Evolutionary conservation across 2,797 vertebrate species (phyloP).

Genomic region (Tauraco hartlaubi): DNA sequence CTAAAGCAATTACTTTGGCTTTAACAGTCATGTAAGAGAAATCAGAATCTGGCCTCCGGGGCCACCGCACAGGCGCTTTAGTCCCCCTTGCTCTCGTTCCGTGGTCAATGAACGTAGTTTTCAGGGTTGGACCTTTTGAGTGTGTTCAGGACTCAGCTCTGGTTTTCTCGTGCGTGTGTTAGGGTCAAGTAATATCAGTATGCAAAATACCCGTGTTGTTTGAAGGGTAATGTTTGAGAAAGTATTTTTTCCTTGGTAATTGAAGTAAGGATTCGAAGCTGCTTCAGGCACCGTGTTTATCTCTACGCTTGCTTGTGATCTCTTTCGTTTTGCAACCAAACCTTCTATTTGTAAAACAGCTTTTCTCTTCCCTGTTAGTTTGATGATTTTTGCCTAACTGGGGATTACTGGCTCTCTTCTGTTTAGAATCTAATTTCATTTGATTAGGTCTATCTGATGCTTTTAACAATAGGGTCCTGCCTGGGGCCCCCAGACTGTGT

Average conservation of each 20-base stretch:
- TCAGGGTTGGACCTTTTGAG: not conserved
- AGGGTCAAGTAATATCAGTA: not conserved
- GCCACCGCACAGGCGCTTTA: not conserved
- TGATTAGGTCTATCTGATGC: not conserved
- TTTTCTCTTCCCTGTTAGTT: not conserved
- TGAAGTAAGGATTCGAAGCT: not conserved
- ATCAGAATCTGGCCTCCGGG: not conserved
- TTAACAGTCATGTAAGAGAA: not conserved
- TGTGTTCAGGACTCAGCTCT: not conserved
- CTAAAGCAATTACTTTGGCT: conserved; percentile 41
- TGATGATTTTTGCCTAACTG: conserved; percentile 50
- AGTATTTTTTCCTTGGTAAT: not conserved
- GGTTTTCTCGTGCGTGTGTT: not conserved
- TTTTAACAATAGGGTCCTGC: conserved; percentile 22
- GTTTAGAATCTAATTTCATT: not conserved
- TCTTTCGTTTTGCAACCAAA: not conserved
- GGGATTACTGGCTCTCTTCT: conserved; percentile 35
- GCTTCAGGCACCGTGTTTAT: not conserved
- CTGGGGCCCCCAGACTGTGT: not conserved
- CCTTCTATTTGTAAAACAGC: not conserved
- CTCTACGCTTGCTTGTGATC: not conserved
- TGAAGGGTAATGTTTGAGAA: not conserved
- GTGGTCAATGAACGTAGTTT: not conserved
- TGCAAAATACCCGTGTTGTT: not conserved
- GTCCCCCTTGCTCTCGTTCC: not conserved